Evolutionary conservation across 2,113 vertebrate genomes (phyloP).

Genomic region (Himantopus leucocephalus): DNA sequence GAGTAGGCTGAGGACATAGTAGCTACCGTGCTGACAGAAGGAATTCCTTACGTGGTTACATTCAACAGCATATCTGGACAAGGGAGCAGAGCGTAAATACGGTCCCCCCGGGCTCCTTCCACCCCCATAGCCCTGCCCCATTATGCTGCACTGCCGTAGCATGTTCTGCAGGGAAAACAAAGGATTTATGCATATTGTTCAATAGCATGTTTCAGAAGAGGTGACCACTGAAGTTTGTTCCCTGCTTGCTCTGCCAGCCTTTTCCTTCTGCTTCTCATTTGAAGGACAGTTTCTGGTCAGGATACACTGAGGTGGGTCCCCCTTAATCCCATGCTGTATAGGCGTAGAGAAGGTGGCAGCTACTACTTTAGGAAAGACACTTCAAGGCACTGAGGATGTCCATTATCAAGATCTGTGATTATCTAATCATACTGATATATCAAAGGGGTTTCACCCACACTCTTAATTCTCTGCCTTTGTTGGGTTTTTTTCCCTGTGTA

Average conservation of each 20-base stretch:
- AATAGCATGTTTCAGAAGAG: not conserved
- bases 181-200: not conserved
- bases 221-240: not conserved
- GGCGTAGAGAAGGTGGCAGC: not conserved
- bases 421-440: not conserved
- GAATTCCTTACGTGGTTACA: not conserved
- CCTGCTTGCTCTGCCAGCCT: not conserved
- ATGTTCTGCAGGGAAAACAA: not conserved
- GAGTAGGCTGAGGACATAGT: no score
- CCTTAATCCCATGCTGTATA: not conserved
- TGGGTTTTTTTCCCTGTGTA: accelerated
- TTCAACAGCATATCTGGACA: not conserved
- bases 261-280: not conserved
- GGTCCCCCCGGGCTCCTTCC: not conserved
- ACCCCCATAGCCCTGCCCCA: accelerated
- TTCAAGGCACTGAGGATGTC: not conserved
- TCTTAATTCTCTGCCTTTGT: not conserved
- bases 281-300: not conserved
- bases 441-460: not conserved
- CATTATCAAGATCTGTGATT: not conserved
- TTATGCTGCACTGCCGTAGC: not conserved
- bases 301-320: not conserved
- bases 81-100: not conserved
- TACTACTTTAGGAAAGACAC: not conserved
- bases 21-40: not conserved